phyloP scores from a whole-genome alignment of 2,888 invertebrate species.

The Saturnia japonica region DNA sequence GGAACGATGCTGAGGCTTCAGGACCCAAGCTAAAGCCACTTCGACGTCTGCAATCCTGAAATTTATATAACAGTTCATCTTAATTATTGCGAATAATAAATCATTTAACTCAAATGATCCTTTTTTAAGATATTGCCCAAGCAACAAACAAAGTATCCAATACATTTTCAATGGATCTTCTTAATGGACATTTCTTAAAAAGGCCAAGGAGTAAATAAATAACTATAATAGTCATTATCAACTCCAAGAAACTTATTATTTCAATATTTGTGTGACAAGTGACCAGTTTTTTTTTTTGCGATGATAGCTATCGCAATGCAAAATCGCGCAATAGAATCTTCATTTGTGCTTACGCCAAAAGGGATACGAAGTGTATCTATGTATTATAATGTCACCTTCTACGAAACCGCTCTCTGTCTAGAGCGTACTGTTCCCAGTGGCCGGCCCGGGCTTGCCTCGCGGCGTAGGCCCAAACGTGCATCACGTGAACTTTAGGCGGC shows the following conservation, averaged over 20 bases:
- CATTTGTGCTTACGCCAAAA: neutral
- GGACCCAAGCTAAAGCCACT: conserved; percentile 74
- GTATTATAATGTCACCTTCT: conserved; percentile 47
- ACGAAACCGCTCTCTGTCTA: conserved; percentile 79
- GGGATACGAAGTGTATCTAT: neutral
- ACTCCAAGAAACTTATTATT: neutral
- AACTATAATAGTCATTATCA: neutral
- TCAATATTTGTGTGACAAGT: neutral
- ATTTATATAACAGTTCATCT: conserved; percentile 22
- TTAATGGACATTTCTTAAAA: neutral
- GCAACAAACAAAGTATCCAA: neutral
- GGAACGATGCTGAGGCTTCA: conserved; percentile 76
- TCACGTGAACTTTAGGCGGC: conserved; percentile 80
- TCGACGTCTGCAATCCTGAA: conserved; percentile 77
- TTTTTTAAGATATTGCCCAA: too few relatives aligned
- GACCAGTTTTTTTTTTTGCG: neutral
- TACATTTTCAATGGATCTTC: neutral
- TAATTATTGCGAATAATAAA: neutral
- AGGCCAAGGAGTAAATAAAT: neutral
- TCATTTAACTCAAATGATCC: too few relatives aligned
- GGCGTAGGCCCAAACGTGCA: conserved; percentile 84
- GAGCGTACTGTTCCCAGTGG: conserved; percentile 81
- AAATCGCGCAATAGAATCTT: neutral
- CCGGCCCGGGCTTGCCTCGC: conserved; percentile 83
- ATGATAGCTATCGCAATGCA: too few relatives aligned